These are phyloP conservation scores for Ptychobarbus kaznakovi DNA, from an alignment of 2,797 vertebrate genomes.

Conservation along the genomic window DNA sequence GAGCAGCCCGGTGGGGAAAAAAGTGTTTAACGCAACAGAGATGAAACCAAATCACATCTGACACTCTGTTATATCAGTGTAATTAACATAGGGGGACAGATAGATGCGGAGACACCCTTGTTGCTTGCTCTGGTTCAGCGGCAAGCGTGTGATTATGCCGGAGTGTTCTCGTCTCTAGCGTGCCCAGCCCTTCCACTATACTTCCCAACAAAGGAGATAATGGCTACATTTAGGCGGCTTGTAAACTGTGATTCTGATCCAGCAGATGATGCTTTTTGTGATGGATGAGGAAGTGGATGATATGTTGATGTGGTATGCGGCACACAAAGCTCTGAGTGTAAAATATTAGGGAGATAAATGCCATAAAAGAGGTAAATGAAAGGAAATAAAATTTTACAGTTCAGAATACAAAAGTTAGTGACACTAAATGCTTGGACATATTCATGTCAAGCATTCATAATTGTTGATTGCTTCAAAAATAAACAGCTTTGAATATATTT, in stretches of 20 bases:
- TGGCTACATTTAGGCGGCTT: slow-evolving; percentile 38
- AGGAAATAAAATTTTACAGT: slow-evolving; percentile 2
- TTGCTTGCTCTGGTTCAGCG: slow-evolving; percentile 66
- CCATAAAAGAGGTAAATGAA: slow-evolving; percentile 9
- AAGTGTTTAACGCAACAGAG: slow-evolving; percentile 64
- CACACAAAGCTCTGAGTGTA: background rate
- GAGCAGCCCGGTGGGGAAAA: slow-evolving; percentile 32
- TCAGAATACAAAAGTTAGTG: background rate
- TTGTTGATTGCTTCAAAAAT: background rate
- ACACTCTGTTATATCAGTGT: slow-evolving; percentile 63
- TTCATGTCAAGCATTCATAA: background rate
- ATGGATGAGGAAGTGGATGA: background rate
- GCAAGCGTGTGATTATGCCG: slow-evolving; percentile 71
- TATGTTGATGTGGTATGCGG: slow-evolving; percentile 15
- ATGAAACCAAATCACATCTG: slow-evolving; percentile 67
- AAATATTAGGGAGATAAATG: slow-evolving; percentile 37
- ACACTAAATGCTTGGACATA: background rate
- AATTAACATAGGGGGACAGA: slow-evolving; percentile 63
- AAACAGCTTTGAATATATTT: background rate
- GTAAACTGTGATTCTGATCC: slow-evolving; percentile 37
- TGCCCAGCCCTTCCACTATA: slow-evolving; percentile 27
- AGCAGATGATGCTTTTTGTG: slow-evolving; percentile 31
- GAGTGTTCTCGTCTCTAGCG: slow-evolving; percentile 52
- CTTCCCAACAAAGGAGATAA: slow-evolving; percentile 48
- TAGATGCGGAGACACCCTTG: slow-evolving; percentile 62